Evolutionary conservation across 2,888 invertebrate genomes (phyloP).

Genomic region (Tetranychus piercei): DNA sequence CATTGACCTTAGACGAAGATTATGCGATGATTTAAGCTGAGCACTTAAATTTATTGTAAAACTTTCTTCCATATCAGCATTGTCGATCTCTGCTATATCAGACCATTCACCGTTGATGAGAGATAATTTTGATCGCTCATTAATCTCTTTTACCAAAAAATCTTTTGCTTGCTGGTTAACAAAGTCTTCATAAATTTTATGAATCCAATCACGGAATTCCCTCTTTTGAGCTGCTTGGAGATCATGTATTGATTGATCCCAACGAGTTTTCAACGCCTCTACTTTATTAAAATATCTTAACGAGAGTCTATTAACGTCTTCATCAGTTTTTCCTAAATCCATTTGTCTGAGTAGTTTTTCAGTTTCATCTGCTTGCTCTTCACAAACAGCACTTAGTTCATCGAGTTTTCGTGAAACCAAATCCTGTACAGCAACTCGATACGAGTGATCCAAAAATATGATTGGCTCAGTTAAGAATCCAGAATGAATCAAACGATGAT

Average conservation of each 20-base stretch:
- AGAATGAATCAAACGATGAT: conserved; percentile 62
- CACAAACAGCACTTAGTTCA: conserved; percentile 31
- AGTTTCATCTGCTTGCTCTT: conserved; percentile 65
- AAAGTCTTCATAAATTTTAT: conserved; percentile 52
- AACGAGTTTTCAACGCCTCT: conserved; percentile 61
- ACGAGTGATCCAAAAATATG: conserved; percentile 65
- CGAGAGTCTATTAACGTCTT: conserved; percentile 64
- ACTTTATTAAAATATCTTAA: conserved; percentile 44
- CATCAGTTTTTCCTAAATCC: conserved; percentile 50
- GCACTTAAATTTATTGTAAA: conserved; percentile 91
- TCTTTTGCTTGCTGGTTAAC: not conserved
- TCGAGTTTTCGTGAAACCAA: conserved; percentile 45
- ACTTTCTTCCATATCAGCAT: conserved; percentile 56
- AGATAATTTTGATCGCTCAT: not conserved
- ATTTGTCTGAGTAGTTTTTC: conserved; percentile 38
- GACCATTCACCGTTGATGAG: not conserved
- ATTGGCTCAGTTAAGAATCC: conserved; percentile 64
- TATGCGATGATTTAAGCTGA: conserved; percentile 95
- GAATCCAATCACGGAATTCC: conserved; percentile 74
- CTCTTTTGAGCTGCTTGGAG: conserved; percentile 63
- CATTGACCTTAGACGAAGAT: conserved; percentile 71
- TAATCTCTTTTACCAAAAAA: not conserved
- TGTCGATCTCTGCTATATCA: conserved; percentile 20
- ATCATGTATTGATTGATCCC: conserved; percentile 56
- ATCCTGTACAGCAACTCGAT: conserved; percentile 57